phyloP scores from a whole-genome alignment of 2,888 invertebrate species.

The Ophonus ardosiacus region DNA sequence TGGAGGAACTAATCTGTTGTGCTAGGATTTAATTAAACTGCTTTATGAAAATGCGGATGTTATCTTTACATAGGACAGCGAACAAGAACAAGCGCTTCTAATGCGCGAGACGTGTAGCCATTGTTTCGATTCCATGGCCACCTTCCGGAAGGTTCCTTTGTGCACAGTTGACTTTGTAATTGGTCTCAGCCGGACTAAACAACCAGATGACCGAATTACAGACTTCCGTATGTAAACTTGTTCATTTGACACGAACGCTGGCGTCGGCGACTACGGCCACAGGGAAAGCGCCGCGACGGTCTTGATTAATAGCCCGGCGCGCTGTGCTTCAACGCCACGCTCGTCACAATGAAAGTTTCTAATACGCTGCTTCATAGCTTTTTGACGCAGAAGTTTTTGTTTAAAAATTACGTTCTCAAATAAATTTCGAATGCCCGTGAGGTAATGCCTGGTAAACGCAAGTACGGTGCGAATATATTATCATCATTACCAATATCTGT shows the following conservation, averaged over 20 bases:
- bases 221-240: slow-evolving; percentile 52
- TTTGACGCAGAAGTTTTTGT: slow-evolving; percentile 20
- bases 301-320: slow-evolving; percentile 37
- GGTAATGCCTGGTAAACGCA: too few species aligned
- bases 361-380: background rate
- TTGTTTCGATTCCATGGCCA: slow-evolving; percentile 48
- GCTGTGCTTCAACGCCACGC: background rate
- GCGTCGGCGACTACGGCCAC: background rate
- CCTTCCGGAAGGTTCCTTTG: slow-evolving; percentile 45
- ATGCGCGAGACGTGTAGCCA: slow-evolving; percentile 51
- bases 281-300: slow-evolving; percentile 17
- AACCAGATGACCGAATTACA: slow-evolving; percentile 47
- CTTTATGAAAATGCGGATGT: slow-evolving; percentile 43
- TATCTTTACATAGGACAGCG: slow-evolving; percentile 43
- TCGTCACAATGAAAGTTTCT: slow-evolving; percentile 12
- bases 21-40: slow-evolving; percentile 35
- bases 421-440: too few species aligned
- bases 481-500: too few species aligned
- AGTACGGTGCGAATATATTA: too few species aligned
- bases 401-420: slow-evolving; percentile 29
- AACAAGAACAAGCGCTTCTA: slow-evolving; percentile 39
- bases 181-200: slow-evolving; percentile 44
- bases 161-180: slow-evolving; percentile 46
- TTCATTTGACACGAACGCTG: slow-evolving; percentile 42
- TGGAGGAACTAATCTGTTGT: slow-evolving; percentile 44